Conservation (phyloP, 2,113 vertebrate genomes). For the Chascanopsetta lugubris region DNA sequence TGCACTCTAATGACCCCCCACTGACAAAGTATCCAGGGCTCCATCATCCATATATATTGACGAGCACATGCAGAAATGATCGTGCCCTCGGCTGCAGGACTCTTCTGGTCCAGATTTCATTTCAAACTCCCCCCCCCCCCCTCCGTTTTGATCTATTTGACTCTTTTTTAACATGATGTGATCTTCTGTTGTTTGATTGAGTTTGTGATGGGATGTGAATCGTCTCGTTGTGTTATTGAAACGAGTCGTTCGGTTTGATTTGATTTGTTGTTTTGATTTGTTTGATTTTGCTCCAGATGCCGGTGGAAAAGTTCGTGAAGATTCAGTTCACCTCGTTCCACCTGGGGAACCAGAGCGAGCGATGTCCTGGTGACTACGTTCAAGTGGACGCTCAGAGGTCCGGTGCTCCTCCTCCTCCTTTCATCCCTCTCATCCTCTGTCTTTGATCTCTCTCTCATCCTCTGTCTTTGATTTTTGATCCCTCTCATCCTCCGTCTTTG, state of each 20-base stretch:
- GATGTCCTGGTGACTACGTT: constrained; percentile 86
- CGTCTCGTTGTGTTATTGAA: too few relatives aligned
- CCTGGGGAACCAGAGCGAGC: constrained; percentile 60
- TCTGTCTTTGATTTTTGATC: not conserved
- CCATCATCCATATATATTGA: constrained; percentile 22
- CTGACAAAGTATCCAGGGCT: constrained; percentile 28
- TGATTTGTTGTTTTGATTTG: not conserved
- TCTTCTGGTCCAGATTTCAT: too few relatives aligned
- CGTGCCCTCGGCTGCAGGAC: too few relatives aligned
- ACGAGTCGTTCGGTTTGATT: too few relatives aligned
- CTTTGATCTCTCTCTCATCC: not conserved
- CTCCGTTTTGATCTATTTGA: too few relatives aligned
- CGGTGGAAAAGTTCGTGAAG: constrained; percentile 81
- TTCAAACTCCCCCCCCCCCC: too few relatives aligned
- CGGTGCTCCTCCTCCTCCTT: not conserved
- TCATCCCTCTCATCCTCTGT: not conserved
- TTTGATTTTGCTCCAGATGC: constrained; percentile 76
- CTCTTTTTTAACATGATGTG: too few relatives aligned
- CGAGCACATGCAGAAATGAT: constrained; percentile 11
- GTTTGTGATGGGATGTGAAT: too few relatives aligned
- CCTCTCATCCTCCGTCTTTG: too few relatives aligned
- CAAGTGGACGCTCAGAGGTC: constrained; percentile 78
- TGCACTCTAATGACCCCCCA: constrained; percentile 38
- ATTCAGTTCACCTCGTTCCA: constrained; percentile 86
- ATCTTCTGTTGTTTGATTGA: too few relatives aligned